Evolutionary conservation across 1,140 invertebrate species (phyloP).

Genomic region (Lepidurus apus): DNA sequence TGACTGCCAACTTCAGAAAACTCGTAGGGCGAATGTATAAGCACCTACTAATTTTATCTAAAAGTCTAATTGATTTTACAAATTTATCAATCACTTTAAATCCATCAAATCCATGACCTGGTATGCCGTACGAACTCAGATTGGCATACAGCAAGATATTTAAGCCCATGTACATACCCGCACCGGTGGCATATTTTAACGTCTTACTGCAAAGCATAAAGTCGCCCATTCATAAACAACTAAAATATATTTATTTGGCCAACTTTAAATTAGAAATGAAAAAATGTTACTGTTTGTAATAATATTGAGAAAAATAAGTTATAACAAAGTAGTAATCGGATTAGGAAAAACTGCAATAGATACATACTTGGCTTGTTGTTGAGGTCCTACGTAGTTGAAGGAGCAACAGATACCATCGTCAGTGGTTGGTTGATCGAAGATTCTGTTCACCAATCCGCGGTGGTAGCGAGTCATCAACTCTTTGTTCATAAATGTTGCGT

Average conservation of each 20-base stretch:
- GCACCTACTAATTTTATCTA: neutral
- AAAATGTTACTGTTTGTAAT: too few species aligned
- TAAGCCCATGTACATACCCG: neutral
- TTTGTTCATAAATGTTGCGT: neutral
- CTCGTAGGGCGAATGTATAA: neutral
- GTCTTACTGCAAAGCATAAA: too few species aligned
- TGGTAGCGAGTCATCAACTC: neutral
- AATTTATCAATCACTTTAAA: neutral
- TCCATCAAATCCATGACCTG: neutral
- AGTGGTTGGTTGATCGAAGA: neutral
- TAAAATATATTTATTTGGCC: too few species aligned
- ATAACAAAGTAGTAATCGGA: too few species aligned
- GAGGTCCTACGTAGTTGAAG: neutral
- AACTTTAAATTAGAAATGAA: too few species aligned
- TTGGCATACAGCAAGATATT: neutral
- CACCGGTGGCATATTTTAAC: neutral
- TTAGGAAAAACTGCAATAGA: neutral
- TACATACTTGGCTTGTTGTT: neutral
- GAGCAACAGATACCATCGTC: neutral
- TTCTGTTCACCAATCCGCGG: neutral
- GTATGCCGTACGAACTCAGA: neutral
- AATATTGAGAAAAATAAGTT: too few species aligned
- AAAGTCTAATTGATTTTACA: too few species aligned
- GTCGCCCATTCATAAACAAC: too few species aligned
- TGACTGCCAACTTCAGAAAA: neutral